phyloP scores from a whole-genome alignment of 1,140 invertebrate genomes.

The Magallana gigas region DNA sequence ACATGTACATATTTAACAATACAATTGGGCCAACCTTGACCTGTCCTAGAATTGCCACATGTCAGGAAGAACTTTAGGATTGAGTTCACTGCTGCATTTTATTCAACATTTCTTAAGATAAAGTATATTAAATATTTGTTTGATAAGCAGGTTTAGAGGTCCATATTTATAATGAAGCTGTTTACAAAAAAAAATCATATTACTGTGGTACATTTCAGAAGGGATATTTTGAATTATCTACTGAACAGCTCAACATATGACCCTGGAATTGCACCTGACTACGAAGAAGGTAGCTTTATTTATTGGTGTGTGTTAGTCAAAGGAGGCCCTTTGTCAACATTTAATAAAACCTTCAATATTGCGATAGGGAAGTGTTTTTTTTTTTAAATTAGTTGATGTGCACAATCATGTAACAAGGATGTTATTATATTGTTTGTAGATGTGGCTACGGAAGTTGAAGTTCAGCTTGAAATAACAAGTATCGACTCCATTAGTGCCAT shows the following conservation, averaged over 20 bases:
- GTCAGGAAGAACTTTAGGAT: too few relatives aligned
- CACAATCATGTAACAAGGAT: background rate
- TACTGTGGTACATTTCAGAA: background rate
- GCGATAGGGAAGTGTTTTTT: background rate
- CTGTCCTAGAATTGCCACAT: too few relatives aligned
- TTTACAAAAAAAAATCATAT: background rate
- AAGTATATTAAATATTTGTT: too few relatives aligned
- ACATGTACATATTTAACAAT: too few relatives aligned
- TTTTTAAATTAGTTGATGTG: too few relatives aligned
- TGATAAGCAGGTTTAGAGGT: too few relatives aligned
- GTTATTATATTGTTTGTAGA: background rate
- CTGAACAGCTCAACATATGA: conserved; percentile 8
- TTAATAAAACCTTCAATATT: background rate
- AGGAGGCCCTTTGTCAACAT: too few relatives aligned
- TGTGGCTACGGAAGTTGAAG: background rate
- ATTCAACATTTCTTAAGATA: too few relatives aligned
- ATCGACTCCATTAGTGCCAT: background rate
- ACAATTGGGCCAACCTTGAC: too few relatives aligned
- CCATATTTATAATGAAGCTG: background rate
- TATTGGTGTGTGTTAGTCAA: background rate
- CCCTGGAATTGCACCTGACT: conserved; percentile 10
- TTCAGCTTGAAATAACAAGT: background rate
- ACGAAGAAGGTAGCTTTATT: background rate
- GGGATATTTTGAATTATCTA: conserved; percentile 1
- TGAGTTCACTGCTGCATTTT: too few relatives aligned